Conservation (phyloP, 1,140 invertebrate species). For the Mizuhopecten yessoensis region DNA sequence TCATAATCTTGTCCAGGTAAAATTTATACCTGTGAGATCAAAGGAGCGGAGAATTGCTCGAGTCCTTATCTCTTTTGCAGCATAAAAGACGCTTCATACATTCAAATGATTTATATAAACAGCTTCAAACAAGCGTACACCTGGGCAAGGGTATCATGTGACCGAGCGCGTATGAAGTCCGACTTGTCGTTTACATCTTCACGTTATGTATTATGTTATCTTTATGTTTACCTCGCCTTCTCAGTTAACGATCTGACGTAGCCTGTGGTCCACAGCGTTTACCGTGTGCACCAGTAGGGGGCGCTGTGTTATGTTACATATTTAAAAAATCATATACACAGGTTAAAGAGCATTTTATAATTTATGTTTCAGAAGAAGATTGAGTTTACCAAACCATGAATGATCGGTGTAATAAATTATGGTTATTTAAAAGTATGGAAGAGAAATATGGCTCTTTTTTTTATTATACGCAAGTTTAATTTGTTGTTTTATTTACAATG, state of each 20-base stretch:
- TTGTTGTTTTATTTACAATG: too few species aligned
- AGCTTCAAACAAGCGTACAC: conserved; percentile 37
- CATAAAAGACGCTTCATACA: conserved; percentile 11
- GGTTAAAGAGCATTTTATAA: background rate
- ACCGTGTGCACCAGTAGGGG: background rate
- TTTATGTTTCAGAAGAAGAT: background rate
- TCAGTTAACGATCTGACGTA: conserved; percentile 4
- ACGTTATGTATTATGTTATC: conserved; percentile 24
- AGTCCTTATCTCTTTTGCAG: conserved; percentile 26
- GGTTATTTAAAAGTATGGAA: too few species aligned
- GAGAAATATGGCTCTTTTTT: too few species aligned
- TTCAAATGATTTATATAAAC: conserved; percentile 38
- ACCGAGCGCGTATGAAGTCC: conserved; percentile 12
- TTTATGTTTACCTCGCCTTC: background rate
- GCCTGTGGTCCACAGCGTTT: background rate
- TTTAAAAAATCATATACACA: background rate
- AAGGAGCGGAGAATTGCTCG: conserved; percentile 9
- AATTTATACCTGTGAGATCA: conserved; percentile 32
- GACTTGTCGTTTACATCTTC: conserved; percentile 16
- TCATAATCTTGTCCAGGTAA: conserved; percentile 33
- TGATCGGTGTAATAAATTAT: background rate
- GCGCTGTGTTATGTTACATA: background rate
- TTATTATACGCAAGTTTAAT: too few species aligned
- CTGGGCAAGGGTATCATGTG: conserved; percentile 16
- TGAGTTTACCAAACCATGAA: background rate